These are phyloP conservation scores for Saguinus imperator DNA, from an alignment of 2,113 vertebrate species.

Conservation along the genomic window DNA sequence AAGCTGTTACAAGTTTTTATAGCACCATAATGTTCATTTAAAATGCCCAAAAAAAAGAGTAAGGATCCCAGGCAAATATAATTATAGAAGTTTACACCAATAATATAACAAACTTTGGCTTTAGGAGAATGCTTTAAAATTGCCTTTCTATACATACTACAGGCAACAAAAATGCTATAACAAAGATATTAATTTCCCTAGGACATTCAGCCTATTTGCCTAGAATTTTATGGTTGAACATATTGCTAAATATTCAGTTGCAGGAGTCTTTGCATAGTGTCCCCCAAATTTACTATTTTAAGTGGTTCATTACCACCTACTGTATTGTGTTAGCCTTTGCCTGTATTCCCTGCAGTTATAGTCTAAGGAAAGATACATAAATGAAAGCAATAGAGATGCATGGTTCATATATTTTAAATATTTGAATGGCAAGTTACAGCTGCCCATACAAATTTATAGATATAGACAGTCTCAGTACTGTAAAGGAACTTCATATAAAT, in stretches of 20 bases:
- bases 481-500: constrained; percentile 23
- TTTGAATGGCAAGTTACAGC: constrained; percentile 56
- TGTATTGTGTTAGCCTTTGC: constrained; percentile 52
- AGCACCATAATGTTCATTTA: constrained; percentile 51
- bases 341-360: constrained; percentile 45
- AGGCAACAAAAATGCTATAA: constrained; percentile 21
- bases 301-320: constrained; percentile 51
- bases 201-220: constrained; percentile 57
- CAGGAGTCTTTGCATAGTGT: not conserved
- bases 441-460: constrained; percentile 50
- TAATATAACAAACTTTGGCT: constrained; percentile 60
- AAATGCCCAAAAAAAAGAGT: constrained; percentile 55
- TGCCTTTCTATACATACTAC: not conserved
- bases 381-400: constrained; percentile 42
- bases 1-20: constrained; percentile 69
- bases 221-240: constrained; percentile 56
- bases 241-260: constrained; percentile 42
- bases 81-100: constrained; percentile 56
- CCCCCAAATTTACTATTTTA: constrained; percentile 34
- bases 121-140: constrained; percentile 52
- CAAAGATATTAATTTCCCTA: constrained; percentile 59
- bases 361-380: constrained; percentile 62
- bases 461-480: not conserved
- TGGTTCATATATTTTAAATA: constrained; percentile 67
- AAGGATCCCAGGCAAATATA: constrained; percentile 47